Evolutionary conservation across 2,113 vertebrate species (phyloP).

Genomic region (Galbula dea): DNA sequence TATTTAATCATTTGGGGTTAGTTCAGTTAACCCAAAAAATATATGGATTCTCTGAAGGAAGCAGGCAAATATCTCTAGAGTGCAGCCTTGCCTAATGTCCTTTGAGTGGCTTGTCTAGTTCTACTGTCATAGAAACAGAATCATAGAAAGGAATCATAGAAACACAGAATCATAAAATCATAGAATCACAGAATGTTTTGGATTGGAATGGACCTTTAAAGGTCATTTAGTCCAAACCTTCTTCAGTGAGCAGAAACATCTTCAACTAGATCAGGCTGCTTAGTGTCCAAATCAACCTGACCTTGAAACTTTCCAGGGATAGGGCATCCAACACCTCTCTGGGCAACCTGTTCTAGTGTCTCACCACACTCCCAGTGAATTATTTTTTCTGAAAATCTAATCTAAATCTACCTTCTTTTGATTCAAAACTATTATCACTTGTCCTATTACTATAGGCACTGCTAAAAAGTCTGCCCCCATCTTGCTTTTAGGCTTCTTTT

Average conservation of each 20-base stretch:
- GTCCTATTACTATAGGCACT: not conserved
- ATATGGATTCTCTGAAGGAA: not conserved
- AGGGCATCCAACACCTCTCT: too few species aligned
- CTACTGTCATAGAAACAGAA: not conserved
- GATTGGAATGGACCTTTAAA: too few species aligned
- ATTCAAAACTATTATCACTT: not conserved
- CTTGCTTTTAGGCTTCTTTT: accelerated
- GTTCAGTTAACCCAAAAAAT: not conserved
- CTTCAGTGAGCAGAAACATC: not conserved
- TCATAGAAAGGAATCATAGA: too few species aligned
- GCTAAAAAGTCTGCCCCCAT: not conserved
- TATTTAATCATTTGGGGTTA: not conserved
- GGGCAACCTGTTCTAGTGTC: too few species aligned
- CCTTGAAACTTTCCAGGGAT: not conserved
- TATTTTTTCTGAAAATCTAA: not conserved
- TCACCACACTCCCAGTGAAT: not conserved
- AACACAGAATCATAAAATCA: too few species aligned
- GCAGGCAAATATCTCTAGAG: not conserved
- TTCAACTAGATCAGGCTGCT: not conserved
- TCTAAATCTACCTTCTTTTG: not conserved
- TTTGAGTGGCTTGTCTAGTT: not conserved
- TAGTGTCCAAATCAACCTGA: accelerated
- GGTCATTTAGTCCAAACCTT: too few species aligned
- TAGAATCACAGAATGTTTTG: too few species aligned
- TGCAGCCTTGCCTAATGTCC: not conserved